Evolutionary conservation across 2,888 invertebrate genomes (phyloP), one percentile per base, ranked within the genome.

Genomic region (Lordiphosa fenestrarum): DNA sequence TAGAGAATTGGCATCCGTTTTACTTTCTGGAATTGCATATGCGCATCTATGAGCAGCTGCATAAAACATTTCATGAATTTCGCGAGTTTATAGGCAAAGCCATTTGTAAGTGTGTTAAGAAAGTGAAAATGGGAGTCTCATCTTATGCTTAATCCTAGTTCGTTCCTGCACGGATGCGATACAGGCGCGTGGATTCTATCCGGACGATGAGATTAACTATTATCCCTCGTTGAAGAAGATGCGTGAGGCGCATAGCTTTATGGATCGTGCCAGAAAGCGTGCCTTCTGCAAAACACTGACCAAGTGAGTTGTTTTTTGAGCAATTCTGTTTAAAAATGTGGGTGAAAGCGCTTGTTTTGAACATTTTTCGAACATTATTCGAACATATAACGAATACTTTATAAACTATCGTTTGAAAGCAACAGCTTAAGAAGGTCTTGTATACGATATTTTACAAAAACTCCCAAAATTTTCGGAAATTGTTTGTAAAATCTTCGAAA

Each of bases 191-290:
- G 96, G 96, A 0, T 97, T 96, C 85, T 93, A 94, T 2, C 93
- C 93, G 6, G 95, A 96, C 75, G 96, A 96, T 83, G 90, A 90
- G 72, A 73, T 88, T 12, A 84, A 87, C 33, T 82, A 85, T 42
- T 89, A 83, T 81, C 90, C 92, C 0, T 90, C 92, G 5, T 81
- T 92, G n/a, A 92, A 92, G 25, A 92, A 92, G 82, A 91, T 92
- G 57, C 91, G 91, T 0, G 92, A 92, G 15, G 94, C 94, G 69
- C 94, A 95, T 92, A 94, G 95, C 3, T 97, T 96, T 86, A 95
- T 95, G 47, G 95, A 96, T 83, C 95, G 96, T 83, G 95, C 95
- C 0, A 94, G 93, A 76, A 97, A 97, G 85, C 92, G 95, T 66
- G 93, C 94, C 71, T 95, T 94, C 86, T 96, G 96, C 85, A 92